Evolutionary conservation across 2,113 vertebrate species (phyloP).

Genomic region (Phyllostomus hastatus): DNA sequence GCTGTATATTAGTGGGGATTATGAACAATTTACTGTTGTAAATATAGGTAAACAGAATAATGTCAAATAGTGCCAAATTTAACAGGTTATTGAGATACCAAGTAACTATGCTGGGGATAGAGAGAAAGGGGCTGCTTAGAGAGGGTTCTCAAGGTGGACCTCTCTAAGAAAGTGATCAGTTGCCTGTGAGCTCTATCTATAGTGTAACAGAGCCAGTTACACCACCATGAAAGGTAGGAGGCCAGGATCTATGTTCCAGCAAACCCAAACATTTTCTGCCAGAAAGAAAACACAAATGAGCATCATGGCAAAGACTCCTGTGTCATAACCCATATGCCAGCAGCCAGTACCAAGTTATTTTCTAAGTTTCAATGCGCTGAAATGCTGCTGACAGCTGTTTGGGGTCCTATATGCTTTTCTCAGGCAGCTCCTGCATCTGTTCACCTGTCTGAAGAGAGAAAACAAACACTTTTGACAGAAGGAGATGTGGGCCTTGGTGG

Average conservation of each 20-base stretch:
- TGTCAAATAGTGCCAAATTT: not conserved
- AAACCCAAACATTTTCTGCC: not conserved
- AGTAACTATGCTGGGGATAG: not conserved
- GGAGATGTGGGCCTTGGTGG: not conserved
- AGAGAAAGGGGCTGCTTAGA: not conserved
- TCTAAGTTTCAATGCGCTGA: not conserved
- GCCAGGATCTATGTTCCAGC: not conserved
- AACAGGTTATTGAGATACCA: not conserved
- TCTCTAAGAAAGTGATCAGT: not conserved
- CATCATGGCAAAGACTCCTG: not conserved
- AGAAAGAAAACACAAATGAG: not conserved
- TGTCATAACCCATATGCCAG: not conserved
- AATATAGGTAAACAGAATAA: not conserved
- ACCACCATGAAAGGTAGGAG: not conserved
- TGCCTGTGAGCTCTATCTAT: not conserved
- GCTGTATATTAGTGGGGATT: not conserved
- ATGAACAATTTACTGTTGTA: not conserved
- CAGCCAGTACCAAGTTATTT: no score
- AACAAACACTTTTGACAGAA: not conserved
- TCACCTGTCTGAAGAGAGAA: not conserved
- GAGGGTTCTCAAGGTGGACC: no score
- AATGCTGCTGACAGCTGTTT: not conserved
- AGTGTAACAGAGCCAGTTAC: not conserved
- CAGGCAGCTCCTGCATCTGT: not conserved
- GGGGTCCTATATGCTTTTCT: not conserved